These are phyloP conservation scores for Oenanthe oenanthe DNA, from an alignment of 2,113 vertebrate genomes.

Conservation along the genomic window DNA sequence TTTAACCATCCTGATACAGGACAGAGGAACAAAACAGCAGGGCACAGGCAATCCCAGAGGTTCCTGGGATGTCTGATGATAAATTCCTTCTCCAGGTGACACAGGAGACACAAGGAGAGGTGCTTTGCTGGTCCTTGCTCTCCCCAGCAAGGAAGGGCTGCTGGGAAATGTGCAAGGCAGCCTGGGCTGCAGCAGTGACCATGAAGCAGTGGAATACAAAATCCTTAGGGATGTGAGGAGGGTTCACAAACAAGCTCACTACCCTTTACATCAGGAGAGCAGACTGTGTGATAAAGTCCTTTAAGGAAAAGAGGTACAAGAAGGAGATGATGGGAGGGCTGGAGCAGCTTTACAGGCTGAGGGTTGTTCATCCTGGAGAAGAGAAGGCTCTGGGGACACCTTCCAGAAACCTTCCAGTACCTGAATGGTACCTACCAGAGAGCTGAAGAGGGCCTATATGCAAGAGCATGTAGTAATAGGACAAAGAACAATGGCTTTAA, in stretches of 20 bases:
- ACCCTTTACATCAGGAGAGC: background rate
- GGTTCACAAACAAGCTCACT: background rate
- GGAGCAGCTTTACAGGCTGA: background rate
- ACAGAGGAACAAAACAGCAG: background rate
- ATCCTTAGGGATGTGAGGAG: background rate
- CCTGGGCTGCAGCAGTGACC: background rate
- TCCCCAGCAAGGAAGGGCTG: fast-evolving
- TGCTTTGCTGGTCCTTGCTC: background rate
- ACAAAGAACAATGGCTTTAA: background rate
- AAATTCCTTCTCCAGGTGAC: background rate
- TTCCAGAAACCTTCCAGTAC: background rate
- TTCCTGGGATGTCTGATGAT: background rate
- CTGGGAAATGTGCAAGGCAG: background rate
- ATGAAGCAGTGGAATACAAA: background rate
- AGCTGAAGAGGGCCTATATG: background rate
- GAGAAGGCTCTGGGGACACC: background rate
- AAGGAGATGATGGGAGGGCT: background rate
- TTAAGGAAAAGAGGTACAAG: background rate
- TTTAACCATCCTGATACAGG: background rate
- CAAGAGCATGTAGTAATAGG: background rate
- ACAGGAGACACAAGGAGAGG: background rate
- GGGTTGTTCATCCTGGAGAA: background rate
- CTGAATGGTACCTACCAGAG: background rate
- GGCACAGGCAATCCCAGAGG: background rate
- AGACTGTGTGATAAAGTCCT: background rate